A percentile compares a stretch with the other conserved stretches of the same genome.
phyloP scores from a whole-genome alignment of 1,140 invertebrate genomes.

The Amphibalanus amphitrite region DNA sequence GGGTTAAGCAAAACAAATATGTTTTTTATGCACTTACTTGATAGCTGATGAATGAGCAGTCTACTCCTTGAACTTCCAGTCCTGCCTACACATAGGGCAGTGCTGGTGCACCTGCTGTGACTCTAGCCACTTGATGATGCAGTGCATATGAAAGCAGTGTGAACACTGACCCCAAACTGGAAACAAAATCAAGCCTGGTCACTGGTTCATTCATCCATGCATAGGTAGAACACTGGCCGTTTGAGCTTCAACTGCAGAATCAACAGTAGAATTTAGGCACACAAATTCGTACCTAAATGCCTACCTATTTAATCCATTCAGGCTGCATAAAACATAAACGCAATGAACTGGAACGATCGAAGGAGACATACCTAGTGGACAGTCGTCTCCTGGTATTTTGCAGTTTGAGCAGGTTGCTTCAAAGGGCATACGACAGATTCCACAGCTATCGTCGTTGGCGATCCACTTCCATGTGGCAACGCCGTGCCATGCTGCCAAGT shows the following conservation, averaged over 20 bases:
- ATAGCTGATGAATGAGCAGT: conserved; percentile 6
- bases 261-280: too few species aligned
- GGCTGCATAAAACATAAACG: too few species aligned
- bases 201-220: too few species aligned
- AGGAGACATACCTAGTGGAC: conserved; percentile 54
- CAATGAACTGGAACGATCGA: too few species aligned
- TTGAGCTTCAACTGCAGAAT: too few species aligned
- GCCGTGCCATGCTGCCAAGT: conserved; percentile 52
- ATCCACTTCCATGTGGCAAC: conserved; percentile 91
- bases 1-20: conserved; percentile 2
- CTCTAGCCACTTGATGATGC: conserved; percentile 98
- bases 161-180: conserved; percentile 96
- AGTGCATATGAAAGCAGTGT: conserved; percentile 99
- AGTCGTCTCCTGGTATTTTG: conserved; percentile 94
- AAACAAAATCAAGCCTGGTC: too few species aligned
- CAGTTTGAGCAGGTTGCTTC: conserved; percentile 97
- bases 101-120: conserved; percentile 86
- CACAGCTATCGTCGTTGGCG: conserved; percentile 96
- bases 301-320: too few species aligned
- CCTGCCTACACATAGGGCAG: conserved; percentile 97
- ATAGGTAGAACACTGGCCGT: too few species aligned
- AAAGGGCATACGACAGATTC: conserved; percentile 97
- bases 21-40: conserved; percentile 6
- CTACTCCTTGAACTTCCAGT: conserved; percentile 92
- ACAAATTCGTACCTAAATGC: too few species aligned